Evolutionary conservation across 2,888 invertebrate genomes (phyloP), one percentile per base, ranked within the genome.

Genomic region (Drosophila mayaguana): DNA sequence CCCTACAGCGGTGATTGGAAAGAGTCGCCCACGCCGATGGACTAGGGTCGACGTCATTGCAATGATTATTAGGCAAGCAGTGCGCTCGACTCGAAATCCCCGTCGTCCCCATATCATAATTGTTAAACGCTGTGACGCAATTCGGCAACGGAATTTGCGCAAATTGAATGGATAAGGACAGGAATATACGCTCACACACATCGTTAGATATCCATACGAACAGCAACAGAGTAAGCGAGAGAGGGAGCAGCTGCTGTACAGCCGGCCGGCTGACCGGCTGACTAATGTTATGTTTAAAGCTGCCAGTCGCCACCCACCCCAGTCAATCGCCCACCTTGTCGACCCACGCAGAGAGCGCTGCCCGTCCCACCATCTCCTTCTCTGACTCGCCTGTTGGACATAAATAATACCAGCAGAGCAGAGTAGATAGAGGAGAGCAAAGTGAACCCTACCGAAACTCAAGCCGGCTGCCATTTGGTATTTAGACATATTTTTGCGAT

Each of bases 101-200:
- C 63, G 48, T 61, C 63, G 68, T 50, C 32, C 63, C 72, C 25
- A 80, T 32, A 66, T 86, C 83, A 83, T 79, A 81, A 86, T 88
- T 83, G 79, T 81, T 71, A 34, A 75, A 45, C 51, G 66, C 65
- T 86, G 81, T 84, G 84, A 84, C 84, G 84, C 88, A 84, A 84
- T 79, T 81, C 66, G 72, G 51, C 81, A 64, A 63, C 68, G 72
- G 79, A 83, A 88, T 86, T 86, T 84, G 80, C 84, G 88, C 77
- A 83, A 88, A 81, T 79, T 57, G 71, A 75, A 71, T 63, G 74
- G 53, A 76, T 60, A 66, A 38, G 60, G 54, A 56, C 45, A 59
- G 63, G 59, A 43, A 68, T 45, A 68, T 42, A 59, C 14, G 46
- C 36, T 40, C 38, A 25, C 14, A 25, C 14, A 50, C 22, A 22